phyloP scores from a whole-genome alignment of 2,888 invertebrate genomes.

The Gonocerus acuteangulatus region DNA sequence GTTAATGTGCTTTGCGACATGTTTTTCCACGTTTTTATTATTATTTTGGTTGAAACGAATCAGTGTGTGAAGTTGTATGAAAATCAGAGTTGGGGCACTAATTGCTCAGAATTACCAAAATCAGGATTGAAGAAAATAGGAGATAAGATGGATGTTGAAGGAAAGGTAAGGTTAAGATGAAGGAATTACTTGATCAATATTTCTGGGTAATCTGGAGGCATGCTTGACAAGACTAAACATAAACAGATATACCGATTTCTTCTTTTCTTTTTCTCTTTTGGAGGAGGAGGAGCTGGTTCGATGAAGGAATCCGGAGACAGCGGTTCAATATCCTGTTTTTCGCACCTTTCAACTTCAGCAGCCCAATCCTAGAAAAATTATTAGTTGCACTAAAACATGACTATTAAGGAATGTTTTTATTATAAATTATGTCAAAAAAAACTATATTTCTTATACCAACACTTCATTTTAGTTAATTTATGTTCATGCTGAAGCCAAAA shows the following conservation, averaged over 20 bases:
- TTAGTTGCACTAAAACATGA: not conserved
- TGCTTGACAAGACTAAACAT: constrained; percentile 12
- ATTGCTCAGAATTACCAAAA: too few species aligned
- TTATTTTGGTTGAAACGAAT: too few species aligned
- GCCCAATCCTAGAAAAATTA: constrained; percentile 50
- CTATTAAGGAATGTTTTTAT: not conserved
- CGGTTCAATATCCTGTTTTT: constrained; percentile 24
- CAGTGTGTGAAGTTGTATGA: too few species aligned
- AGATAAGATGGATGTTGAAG: not conserved
- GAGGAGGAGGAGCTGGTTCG: constrained; percentile 22
- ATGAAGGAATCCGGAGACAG: constrained; percentile 21
- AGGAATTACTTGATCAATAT: constrained; percentile 15
- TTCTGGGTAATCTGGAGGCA: constrained; percentile 18
- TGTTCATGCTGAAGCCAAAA: not conserved
- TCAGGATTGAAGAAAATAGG: not conserved
- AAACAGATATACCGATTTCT: constrained; percentile 28
- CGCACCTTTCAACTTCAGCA: constrained; percentile 51
- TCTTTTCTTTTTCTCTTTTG: constrained; percentile 26
- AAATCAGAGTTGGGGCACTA: too few species aligned
- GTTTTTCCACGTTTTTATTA: too few species aligned
- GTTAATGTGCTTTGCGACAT: too few species aligned
- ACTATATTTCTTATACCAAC: constrained; percentile 5
- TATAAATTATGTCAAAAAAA: not conserved
- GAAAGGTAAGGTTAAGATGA: not conserved
- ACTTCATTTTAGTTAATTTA: constrained; percentile 2